Evolutionary conservation across 2,113 vertebrate genomes (phyloP).

Genomic region (Ctenodactylus gundi): DNA sequence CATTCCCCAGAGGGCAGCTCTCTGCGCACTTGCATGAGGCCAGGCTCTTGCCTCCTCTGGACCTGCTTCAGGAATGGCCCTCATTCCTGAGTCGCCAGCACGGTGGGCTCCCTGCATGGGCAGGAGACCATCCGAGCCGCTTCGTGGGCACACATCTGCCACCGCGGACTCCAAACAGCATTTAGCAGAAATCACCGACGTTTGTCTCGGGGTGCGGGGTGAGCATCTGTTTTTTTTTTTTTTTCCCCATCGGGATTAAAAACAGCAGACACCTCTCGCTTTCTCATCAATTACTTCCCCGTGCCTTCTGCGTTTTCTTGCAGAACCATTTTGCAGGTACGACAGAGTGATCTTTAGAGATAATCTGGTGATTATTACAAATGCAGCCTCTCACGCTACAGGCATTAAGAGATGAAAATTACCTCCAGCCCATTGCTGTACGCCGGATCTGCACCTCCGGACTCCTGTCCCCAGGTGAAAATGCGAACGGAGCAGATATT

Average conservation of each 20-base stretch:
- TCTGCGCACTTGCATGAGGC: not conserved
- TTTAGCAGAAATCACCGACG: slow-evolving; percentile 59
- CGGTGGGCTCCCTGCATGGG: not conserved
- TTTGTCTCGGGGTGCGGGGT: slow-evolving; percentile 63
- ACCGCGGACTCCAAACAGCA: slow-evolving; percentile 66
- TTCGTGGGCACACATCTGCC: not conserved
- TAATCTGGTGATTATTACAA: slow-evolving; percentile 87
- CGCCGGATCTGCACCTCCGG: slow-evolving; percentile 83
- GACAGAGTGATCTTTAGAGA: slow-evolving; percentile 84
- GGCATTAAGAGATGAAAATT: slow-evolving; percentile 88
- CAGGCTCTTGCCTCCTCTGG: not conserved
- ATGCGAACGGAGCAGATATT: slow-evolving; percentile 86
- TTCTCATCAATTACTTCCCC: slow-evolving; percentile 83
- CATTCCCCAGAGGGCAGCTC: rapidly evolving
- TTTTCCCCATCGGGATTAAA: slow-evolving; percentile 83
- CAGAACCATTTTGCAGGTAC: slow-evolving; percentile 85
- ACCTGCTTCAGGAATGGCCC: not conserved
- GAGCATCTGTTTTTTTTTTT: slow-evolving; percentile 31
- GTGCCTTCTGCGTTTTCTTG: slow-evolving; percentile 82
- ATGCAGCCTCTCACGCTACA: slow-evolving; percentile 78
- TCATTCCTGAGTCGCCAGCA: rapidly evolving
- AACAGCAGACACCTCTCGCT: slow-evolving; percentile 78
- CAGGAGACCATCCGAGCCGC: not conserved
- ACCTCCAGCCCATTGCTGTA: slow-evolving; percentile 83
- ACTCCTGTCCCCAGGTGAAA: slow-evolving; percentile 87